A percentile compares a stretch with the other conserved stretches of the same genome.
Evolutionary conservation across 2,113 vertebrate genomes (phyloP).

Genomic region (Tragelaphus strepsiceros): DNA sequence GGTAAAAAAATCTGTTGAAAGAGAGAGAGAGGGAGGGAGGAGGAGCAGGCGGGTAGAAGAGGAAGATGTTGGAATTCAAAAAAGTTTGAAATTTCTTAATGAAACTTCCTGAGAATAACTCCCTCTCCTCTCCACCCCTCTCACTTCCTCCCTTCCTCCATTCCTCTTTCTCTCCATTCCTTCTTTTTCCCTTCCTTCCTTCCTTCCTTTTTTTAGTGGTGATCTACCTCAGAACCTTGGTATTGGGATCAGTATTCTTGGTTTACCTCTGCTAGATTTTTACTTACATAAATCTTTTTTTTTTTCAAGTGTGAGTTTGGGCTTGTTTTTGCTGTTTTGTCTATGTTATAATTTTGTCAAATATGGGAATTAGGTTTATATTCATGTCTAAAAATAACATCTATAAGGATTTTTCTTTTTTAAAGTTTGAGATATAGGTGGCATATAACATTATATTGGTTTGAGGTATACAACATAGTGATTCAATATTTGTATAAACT

Average conservation of each 20-base stretch:
- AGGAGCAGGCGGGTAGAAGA: rapidly evolving
- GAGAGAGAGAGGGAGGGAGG: background rate
- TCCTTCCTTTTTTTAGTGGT: background rate
- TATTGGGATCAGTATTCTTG: background rate
- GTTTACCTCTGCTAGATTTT: background rate
- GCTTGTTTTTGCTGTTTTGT: background rate
- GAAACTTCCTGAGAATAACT: background rate
- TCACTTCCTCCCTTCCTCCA: no score
- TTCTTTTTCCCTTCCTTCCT: background rate
- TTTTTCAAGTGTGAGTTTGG: background rate
- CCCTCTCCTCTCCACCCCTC: background rate
- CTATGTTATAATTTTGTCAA: background rate
- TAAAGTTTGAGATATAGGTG: background rate
- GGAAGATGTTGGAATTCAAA: background rate
- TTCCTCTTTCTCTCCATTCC: background rate
- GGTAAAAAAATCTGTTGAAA: background rate
- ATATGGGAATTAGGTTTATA: background rate
- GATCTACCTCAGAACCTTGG: background rate
- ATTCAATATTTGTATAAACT: background rate
- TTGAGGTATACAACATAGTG: background rate
- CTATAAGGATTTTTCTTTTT: background rate
- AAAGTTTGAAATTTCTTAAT: background rate
- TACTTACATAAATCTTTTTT: background rate
- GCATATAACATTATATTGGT: background rate
- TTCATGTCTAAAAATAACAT: background rate